A percentile compares a stretch with the other conserved stretches of the same genome.
Conservation (phyloP, 2,797 vertebrate species). For the Steatocranus sp. region DNA sequence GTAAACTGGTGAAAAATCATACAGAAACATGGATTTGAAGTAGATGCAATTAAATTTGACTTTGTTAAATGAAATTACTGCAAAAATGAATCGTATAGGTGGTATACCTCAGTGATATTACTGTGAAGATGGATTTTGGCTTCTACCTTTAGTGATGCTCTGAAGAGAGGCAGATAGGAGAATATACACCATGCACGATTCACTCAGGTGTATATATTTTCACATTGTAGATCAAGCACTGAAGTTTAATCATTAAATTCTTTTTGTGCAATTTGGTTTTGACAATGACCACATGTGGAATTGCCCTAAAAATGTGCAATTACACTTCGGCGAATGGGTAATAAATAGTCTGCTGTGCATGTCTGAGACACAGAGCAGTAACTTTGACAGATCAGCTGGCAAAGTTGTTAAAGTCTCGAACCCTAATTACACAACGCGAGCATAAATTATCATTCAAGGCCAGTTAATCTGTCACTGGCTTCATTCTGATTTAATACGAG, state of each 20-base stretch:
- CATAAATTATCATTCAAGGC: slow-evolving; percentile 18
- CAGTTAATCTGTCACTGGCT: slow-evolving; percentile 1
- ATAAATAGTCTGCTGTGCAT: slow-evolving; percentile 29
- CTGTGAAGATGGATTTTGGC: background rate
- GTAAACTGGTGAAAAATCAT: background rate
- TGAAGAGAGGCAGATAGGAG: background rate
- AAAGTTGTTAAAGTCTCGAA: slow-evolving; percentile 29
- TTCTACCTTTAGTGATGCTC: background rate
- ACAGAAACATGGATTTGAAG: background rate
- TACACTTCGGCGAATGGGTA: slow-evolving; percentile 1
- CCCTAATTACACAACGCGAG: slow-evolving; percentile 24
- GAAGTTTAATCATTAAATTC: background rate
- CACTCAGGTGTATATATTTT: background rate
- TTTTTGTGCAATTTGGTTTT: background rate
- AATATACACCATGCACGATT: background rate
- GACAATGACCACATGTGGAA: background rate
- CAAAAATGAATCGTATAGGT: background rate
- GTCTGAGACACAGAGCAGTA: slow-evolving; percentile 35
- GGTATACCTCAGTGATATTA: background rate
- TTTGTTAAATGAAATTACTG: background rate
- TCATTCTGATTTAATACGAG: background rate
- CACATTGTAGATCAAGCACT: background rate
- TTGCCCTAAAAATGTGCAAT: slow-evolving; percentile 25
- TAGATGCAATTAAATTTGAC: fast-evolving
- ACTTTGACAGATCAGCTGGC: slow-evolving; percentile 34